Evolutionary conservation across 2,888 invertebrate species (phyloP).

Genomic region (Venustoraphidia nigricollis): DNA sequence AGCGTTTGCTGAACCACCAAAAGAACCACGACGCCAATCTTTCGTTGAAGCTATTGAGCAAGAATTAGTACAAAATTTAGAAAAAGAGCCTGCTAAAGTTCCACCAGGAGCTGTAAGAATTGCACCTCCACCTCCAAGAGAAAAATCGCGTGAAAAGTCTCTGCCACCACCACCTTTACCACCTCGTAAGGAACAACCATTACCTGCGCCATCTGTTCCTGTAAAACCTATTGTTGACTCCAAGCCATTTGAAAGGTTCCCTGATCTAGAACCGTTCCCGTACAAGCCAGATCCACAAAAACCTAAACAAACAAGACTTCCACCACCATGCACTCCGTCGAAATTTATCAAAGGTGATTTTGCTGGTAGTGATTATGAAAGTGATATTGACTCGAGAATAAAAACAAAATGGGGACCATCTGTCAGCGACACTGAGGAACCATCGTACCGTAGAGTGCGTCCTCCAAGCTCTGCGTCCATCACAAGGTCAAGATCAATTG

Average conservation of each 20-base stretch:
- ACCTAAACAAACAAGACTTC: conserved; percentile 22
- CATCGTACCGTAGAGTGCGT: conserved; percentile 35
- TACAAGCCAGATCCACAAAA: conserved; percentile 31
- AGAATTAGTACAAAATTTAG: conserved; percentile 33
- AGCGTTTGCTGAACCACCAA: conserved; percentile 39
- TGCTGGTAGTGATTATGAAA: conserved; percentile 52
- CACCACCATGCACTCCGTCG: conserved; percentile 39
- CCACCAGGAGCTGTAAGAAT: conserved; percentile 37
- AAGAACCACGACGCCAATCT: conserved; percentile 30
- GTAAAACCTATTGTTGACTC: conserved; percentile 19
- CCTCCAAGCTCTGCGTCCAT: conserved; percentile 29
- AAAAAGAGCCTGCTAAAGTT: conserved; percentile 34
- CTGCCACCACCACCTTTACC: conserved; percentile 24
- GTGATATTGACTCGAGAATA: conserved; percentile 38
- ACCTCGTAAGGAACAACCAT: conserved; percentile 26
- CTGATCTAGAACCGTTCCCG: conserved; percentile 32
- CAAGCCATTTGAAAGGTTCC: conserved; percentile 28
- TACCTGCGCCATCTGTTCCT: conserved; percentile 27
- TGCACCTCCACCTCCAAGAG: conserved; percentile 28
- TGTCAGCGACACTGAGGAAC: conserved; percentile 48
- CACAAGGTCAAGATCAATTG: conserved; percentile 34
- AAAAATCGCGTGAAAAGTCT: conserved; percentile 18
- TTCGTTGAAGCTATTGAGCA: conserved; percentile 41
- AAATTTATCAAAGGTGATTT: conserved; percentile 39
- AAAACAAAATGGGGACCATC: conserved; percentile 42